Conservation (phyloP, 2,888 invertebrate species). For the Tinea trinotella region DNA sequence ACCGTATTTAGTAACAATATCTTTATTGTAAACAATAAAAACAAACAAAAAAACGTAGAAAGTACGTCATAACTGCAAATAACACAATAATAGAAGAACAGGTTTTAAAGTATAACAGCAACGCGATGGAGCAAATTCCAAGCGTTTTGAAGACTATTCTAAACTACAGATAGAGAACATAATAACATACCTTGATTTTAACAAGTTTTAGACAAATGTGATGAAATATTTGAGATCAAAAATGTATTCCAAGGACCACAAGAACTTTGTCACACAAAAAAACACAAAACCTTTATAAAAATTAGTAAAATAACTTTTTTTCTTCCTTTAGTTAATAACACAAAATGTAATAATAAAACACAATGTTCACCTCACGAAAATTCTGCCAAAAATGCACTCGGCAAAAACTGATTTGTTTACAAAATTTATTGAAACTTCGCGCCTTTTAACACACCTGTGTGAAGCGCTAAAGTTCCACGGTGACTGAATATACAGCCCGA, state of each 20-base stretch:
- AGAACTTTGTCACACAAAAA: conserved; percentile 39
- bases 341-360: conserved; percentile 24
- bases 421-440: conserved; percentile 33
- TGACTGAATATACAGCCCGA: conserved; percentile 55
- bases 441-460: conserved; percentile 41
- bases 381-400: background rate
- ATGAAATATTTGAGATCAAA: background rate
- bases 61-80: background rate
- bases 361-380: background rate
- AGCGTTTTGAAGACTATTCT: background rate
- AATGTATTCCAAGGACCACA: conserved; percentile 20
- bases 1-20: too few relatives aligned
- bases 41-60: too few relatives aligned
- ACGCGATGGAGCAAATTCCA: background rate
- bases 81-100: background rate
- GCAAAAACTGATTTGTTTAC: conserved; percentile 50
- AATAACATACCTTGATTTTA: background rate
- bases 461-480: conserved; percentile 50
- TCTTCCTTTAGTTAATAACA: conserved; percentile 4
- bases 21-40: too few relatives aligned
- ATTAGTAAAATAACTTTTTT: conserved; percentile 22
- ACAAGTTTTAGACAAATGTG: background rate
- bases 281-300: conserved; percentile 16
- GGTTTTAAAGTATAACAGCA: background rate
- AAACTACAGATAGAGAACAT: background rate